Evolutionary conservation across 2,113 vertebrate genomes (phyloP), one percentile per base, ranked within the genome.

Genomic region (Tenrec ecaudatus): DNA sequence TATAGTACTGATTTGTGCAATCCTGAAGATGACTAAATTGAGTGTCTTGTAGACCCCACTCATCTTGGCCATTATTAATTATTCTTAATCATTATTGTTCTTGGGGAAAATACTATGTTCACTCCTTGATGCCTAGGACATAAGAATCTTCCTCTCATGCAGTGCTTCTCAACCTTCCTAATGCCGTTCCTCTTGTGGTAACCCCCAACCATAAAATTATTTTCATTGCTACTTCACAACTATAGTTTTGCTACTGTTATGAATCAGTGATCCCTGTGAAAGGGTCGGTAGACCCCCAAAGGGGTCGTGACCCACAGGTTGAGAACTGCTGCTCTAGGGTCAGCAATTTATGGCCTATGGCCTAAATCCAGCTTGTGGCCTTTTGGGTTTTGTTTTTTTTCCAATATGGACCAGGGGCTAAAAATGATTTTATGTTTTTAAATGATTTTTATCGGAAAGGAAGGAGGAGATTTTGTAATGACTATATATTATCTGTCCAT

Each of bases 31-130:
- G 27, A 73, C 0, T 17, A 47, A 85, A 82, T 84, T 82, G n/a
- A 87, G 31, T 68, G 40, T 36, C 9, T 75, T 47, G 66, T 23
- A 22, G 1, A 40, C 20, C n/a, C 86, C 73, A 40, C 14, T 93
- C 64, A 73, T 19, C 78, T 76, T 27, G 27, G 0, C n/a, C 57
- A 27, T 88, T 93, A 71, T 4, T 86, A 69, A 92, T 92, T 78
- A 80, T 68, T 93, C n/a, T 4, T 86, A 69, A 92, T 92, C 73
- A 80, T 68, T 93, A n/a, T n/a, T n/a, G n/a, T n/a, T n/a, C n/a
- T 57, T 69, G 7, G 40, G 12, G 47, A 47, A 88, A 40, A 5
- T 33, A 27, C 38, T 86, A 23, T 57, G 9, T 88, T 22, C 25
- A 60, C 31, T 80, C 43, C 25, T 89, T 68, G 43, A 62, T 38